These are phyloP conservation scores for Spinus pinus DNA, from an alignment of 2,797 vertebrate species.

Conservation along the genomic window DNA sequence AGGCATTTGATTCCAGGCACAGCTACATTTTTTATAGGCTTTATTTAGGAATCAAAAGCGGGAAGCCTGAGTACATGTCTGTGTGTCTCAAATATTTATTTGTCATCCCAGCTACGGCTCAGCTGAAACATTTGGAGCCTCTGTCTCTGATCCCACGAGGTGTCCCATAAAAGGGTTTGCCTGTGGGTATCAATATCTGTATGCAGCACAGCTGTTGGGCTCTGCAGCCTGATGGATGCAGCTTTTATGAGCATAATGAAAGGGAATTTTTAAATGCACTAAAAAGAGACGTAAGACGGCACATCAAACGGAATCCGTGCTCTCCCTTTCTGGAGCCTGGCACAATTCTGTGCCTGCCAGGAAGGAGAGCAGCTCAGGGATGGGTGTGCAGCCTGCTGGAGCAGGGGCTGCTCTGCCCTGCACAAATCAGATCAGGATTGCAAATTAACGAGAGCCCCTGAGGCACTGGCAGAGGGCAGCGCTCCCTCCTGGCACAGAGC, in stretches of 20 bases:
- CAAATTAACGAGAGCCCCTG: constrained; percentile 25
- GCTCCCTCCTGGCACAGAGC: not conserved
- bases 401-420: constrained; percentile 26
- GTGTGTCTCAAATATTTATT: constrained; percentile 67
- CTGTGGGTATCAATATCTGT: constrained; percentile 68
- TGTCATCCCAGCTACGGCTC: constrained; percentile 38
- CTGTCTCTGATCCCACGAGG: constrained; percentile 55
- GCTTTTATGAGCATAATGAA: constrained; percentile 66
- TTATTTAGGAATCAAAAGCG: constrained; percentile 62
- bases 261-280: constrained; percentile 70
- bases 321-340: not conserved
- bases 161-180: constrained; percentile 66
- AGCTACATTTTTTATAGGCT: constrained; percentile 32
- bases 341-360: not conserved
- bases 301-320: constrained; percentile 53
- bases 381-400: not conserved
- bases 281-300: constrained; percentile 47
- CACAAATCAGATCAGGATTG: not conserved
- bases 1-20: constrained; percentile 5
- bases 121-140: constrained; percentile 52
- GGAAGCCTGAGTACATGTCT: constrained; percentile 15
- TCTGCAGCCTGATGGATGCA: constrained; percentile 43
- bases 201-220: constrained; percentile 67
- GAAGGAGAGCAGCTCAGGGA: not conserved
- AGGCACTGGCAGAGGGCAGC: not conserved